These are phyloP conservation scores for Lamellibrachia satsuma DNA, from an alignment of 2,888 invertebrate genomes.

Conservation along the genomic window DNA sequence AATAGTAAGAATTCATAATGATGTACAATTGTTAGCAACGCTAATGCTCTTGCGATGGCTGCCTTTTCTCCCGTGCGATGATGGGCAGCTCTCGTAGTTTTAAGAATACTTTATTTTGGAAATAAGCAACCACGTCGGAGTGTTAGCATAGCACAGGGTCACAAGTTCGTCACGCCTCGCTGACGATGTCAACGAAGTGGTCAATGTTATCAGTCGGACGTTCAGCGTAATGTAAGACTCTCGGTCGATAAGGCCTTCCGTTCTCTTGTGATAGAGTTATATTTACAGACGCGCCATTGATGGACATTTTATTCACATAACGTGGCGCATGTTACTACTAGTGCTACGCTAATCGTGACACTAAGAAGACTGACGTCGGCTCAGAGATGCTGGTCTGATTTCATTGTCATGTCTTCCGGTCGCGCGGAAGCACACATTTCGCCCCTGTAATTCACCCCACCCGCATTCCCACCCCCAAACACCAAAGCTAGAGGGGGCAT, in stretches of 20 bases:
- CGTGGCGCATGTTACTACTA: not conserved
- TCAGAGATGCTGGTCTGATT: not conserved
- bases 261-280: not conserved
- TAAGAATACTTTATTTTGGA: too few species aligned
- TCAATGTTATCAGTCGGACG: not conserved
- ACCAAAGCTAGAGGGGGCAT: not conserved
- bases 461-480: not conserved
- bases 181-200: not conserved
- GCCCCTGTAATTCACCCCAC: not conserved
- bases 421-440: not conserved
- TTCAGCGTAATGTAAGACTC: not conserved
- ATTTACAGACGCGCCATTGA: not conserved
- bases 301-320: too few species aligned
- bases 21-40: too few species aligned
- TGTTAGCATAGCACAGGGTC: too few species aligned
- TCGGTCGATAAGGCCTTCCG: not conserved
- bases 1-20: too few species aligned
- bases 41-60: too few species aligned
- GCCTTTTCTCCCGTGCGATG: too few species aligned
- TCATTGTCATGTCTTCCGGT: not conserved
- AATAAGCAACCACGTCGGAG: too few species aligned
- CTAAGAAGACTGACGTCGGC: not conserved
- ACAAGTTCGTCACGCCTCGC: too few species aligned
- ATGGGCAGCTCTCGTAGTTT: too few species aligned
- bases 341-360: not conserved